Evolutionary conservation across 2,113 vertebrate species (phyloP).

Genomic region (Coryphaenoides rupestris): DNA sequence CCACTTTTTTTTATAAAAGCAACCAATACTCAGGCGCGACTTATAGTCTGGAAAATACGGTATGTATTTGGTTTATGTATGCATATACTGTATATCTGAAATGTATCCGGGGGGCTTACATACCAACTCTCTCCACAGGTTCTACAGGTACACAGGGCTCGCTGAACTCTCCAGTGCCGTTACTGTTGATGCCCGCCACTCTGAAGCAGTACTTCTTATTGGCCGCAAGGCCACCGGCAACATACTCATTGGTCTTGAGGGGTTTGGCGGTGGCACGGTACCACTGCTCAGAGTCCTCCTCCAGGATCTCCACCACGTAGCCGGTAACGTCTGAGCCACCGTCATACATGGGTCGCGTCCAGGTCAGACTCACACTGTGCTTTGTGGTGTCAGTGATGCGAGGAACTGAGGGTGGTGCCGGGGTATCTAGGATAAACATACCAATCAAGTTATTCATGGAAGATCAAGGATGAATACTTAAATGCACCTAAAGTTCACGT

Average conservation of each 20-base stretch:
- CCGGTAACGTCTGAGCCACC: constrained; percentile 88
- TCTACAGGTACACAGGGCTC: constrained; percentile 83
- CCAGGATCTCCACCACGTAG: constrained; percentile 93
- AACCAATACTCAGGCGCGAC: too few species aligned
- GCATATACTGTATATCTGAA: too few species aligned
- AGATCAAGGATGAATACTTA: background rate
- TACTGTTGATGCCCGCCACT: constrained; percentile 87
- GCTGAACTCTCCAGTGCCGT: constrained; percentile 92
- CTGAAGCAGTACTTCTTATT: constrained; percentile 91
- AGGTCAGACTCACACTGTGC: constrained; percentile 90
- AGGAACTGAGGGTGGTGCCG: constrained; percentile 88
- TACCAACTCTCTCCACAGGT: constrained; percentile 90
- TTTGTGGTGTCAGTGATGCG: constrained; percentile 92
- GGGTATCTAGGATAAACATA: constrained; percentile 78
- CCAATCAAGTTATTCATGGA: background rate
- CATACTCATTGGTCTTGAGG: constrained; percentile 82
- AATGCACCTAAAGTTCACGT: background rate
- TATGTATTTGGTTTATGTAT: too few species aligned
- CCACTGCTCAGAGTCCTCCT: constrained; percentile 90
- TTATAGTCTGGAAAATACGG: too few species aligned
- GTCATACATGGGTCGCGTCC: constrained; percentile 94
- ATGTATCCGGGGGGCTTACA: constrained; percentile 41
- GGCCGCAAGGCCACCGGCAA: constrained; percentile 80
- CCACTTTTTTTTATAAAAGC: too few species aligned
- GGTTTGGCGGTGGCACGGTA: constrained; percentile 83